These are phyloP conservation scores for Falco biarmicus DNA, from an alignment of 2,797 vertebrate genomes.

Conservation along the genomic window DNA sequence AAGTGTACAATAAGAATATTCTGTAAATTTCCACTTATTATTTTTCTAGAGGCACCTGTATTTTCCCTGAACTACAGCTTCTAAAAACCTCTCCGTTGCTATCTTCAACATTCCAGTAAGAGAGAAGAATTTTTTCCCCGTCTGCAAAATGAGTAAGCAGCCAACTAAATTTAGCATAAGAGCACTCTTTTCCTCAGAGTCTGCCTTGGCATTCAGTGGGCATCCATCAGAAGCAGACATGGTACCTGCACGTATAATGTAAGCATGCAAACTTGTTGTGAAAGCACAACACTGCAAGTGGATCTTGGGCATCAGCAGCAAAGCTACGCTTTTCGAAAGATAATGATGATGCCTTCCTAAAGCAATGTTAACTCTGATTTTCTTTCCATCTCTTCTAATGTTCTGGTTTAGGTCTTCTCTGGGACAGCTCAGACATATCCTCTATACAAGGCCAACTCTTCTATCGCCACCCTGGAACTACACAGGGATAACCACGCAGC, in stretches of 20 bases:
- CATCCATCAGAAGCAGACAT: neutral
- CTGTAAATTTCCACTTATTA: neutral
- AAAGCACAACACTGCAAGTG: neutral
- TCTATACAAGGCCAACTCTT: neutral
- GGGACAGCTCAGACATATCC: neutral
- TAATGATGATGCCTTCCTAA: neutral
- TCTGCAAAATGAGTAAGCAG: neutral
- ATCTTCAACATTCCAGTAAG: neutral
- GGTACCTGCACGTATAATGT: neutral
- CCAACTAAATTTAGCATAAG: neutral
- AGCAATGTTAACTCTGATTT: neutral
- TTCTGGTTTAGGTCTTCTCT: neutral
- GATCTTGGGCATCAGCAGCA: neutral
- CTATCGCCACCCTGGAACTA: neutral
- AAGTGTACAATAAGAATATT: neutral
- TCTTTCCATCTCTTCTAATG: neutral
- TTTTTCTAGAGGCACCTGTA: neutral
- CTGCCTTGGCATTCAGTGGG: neutral
- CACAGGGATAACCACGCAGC: fast-evolving
- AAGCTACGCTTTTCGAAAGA: neutral
- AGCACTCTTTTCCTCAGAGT: neutral
- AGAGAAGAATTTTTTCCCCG: neutral
- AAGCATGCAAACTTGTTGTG: neutral
- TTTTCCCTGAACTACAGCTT: neutral
- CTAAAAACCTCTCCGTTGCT: neutral